A percentile compares a stretch with the other conserved stretches of the same genome.
phyloP scores from a whole-genome alignment of 2,888 invertebrate genomes.

The Drosophila meridiana region DNA sequence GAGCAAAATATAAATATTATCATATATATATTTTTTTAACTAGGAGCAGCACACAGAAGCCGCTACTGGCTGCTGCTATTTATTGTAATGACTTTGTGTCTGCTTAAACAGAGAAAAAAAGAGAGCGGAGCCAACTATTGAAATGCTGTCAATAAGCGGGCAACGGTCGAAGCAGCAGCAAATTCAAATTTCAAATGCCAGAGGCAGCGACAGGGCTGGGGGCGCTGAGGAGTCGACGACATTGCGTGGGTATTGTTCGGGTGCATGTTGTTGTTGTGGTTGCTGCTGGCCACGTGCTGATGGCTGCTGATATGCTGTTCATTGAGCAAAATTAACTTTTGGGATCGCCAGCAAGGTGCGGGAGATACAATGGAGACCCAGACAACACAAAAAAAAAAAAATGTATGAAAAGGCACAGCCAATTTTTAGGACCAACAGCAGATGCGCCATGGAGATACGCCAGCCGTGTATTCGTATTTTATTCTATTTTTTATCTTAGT shows the following conservation, averaged over 20 bases:
- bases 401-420: conserved; percentile 23
- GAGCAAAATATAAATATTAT: conserved; percentile 1
- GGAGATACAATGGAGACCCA: conserved; percentile 16
- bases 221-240: neutral
- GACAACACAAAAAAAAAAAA: neutral
- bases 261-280: neutral
- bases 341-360: conserved; percentile 19
- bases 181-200: conserved; percentile 60
- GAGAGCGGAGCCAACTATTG: conserved; percentile 39
- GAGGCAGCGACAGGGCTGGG: neutral
- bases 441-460: conserved; percentile 57
- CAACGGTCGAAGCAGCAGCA: conserved; percentile 40
- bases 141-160: conserved; percentile 54
- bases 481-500: conserved; percentile 48
- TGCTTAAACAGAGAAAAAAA: neutral
- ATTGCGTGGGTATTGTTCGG: conserved; percentile 5
- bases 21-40: neutral
- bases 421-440: conserved; percentile 30
- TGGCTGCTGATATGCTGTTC: conserved; percentile 74
- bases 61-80: neutral
- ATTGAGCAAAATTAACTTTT: conserved; percentile 78
- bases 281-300: conserved; percentile 60
- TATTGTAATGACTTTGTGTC: conserved; percentile 7
- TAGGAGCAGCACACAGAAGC: conserved; percentile 12
- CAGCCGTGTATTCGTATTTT: conserved; percentile 31